Evolutionary conservation across 2,888 invertebrate species (phyloP), one percentile per base, ranked within the genome.

Genomic region (Cheilosia grossa): DNA sequence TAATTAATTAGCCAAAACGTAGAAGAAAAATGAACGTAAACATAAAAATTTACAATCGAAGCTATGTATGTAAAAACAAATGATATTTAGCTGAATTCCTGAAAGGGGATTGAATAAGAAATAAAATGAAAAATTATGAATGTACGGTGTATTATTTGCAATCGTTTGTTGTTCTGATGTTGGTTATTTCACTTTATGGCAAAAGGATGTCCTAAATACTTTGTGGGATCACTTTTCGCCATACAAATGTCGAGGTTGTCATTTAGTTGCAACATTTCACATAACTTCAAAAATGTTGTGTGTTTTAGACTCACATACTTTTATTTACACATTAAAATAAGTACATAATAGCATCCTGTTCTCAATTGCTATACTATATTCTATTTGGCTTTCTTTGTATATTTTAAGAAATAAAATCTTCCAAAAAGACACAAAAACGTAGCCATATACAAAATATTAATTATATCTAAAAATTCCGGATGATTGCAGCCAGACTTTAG

Each of bases 401-500:
- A 88, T 30, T 80, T 86, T 17, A 70, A 80, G 4, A 95, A 94
- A 91, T 97, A 97, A 93, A 97, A 97, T 90, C 96, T 96, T 70
- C 97, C 97, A 89, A 97, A 97, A 19, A 97, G 94, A 0, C 96
- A 94, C 88, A 98, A 95, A 92, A 97, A 97, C 3, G 97, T 96
- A 88, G 96, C 93, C 97, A 97, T 97, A 92, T 97, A 98, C 78
- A 96, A 92, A 83, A 97, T 96, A 64, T 97, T 94, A 0, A 96
- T 95, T 90, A 97, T 96, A 90, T 97, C 96, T 95, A 97, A 96
- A 97, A 97, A 97, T n/a, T 96, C 92, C 0, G 97, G 97, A 91
- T 97, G 97, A 89, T 96, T 96, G 91, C 97, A 98, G 87, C 96
- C 96, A 15, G 95, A 95, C 79, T 95, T 93, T 88, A 97, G 94